Percentiles rank a stretch among this genome's conserved stretches.
Evolutionary conservation across 2,888 invertebrate species (phyloP).

Genomic region (Melipona bicolor): DNA sequence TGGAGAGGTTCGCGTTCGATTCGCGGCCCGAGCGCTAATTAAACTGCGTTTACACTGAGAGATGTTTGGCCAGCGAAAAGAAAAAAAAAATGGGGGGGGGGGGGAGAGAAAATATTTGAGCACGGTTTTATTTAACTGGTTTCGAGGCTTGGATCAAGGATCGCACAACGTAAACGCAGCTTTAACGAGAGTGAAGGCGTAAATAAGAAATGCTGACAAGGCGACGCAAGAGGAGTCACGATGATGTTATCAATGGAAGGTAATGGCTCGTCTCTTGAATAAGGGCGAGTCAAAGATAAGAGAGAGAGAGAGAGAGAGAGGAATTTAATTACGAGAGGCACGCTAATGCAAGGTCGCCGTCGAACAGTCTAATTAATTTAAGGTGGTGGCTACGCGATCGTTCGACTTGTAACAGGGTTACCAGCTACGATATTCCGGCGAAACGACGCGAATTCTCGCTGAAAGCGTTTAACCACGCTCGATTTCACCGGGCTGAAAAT

Average conservation of each 20-base stretch:
- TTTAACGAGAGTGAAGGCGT: not conserved
- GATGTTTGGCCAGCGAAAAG: too few species aligned
- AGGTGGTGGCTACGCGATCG: slow-evolving; percentile 32
- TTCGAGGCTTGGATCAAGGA: not conserved
- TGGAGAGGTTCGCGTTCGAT: too few species aligned
- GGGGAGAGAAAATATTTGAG: too few species aligned
- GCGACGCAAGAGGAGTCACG: not conserved
- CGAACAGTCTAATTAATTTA: slow-evolving; percentile 61
- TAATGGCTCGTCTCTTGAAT: slow-evolving; percentile 42
- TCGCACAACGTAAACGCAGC: not conserved
- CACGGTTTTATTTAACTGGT: too few species aligned
- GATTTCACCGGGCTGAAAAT: slow-evolving; percentile 44
- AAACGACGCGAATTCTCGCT: slow-evolving; percentile 39
- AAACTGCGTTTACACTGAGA: too few species aligned
- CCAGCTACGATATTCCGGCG: slow-evolving; percentile 20
- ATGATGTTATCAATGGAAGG: slow-evolving; percentile 40
- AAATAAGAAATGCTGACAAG: slow-evolving; percentile 14
- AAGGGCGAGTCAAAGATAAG: slow-evolving; percentile 5
- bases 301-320: slow-evolving; percentile 2
- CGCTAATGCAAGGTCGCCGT: slow-evolving; percentile 55
- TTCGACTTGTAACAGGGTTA: slow-evolving; percentile 44
- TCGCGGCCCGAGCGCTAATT: too few species aligned
- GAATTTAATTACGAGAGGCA: slow-evolving; percentile 53
- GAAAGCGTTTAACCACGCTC: slow-evolving; percentile 46
- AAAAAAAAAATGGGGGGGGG: too few species aligned